A percentile compares a stretch with the other conserved stretches of the same genome.
Conservation (phyloP, 2,888 invertebrate genomes). For the Parelbella ahira region DNA sequence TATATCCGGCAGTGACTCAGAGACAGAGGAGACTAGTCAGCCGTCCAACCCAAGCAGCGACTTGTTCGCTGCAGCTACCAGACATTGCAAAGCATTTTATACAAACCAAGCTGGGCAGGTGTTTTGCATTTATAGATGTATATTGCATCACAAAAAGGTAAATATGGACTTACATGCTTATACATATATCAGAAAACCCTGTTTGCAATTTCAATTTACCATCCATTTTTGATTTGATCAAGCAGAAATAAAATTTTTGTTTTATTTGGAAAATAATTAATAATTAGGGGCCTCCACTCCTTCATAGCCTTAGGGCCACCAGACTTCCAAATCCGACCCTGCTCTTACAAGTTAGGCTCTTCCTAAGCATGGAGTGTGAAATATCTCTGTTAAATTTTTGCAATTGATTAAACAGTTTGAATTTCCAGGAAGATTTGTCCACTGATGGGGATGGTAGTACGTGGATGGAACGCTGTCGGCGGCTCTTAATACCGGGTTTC, state of each 20-base stretch:
- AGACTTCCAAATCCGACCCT: too few species aligned
- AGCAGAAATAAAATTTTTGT: background rate
- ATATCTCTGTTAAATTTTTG: too few species aligned
- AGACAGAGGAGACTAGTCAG: constrained; percentile 47
- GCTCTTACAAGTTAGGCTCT: too few species aligned
- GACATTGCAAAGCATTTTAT: constrained; percentile 88
- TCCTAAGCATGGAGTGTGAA: too few species aligned
- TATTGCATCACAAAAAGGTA: constrained; percentile 87
- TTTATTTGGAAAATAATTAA: too few species aligned
- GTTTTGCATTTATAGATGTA: constrained; percentile 86
- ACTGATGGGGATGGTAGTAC: constrained; percentile 65
- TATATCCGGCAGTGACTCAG: constrained; percentile 70
- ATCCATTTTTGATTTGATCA: background rate
- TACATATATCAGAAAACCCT: too few species aligned
- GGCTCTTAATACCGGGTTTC: constrained; percentile 59
- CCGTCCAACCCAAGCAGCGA: constrained; percentile 56
- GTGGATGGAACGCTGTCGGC: constrained; percentile 61
- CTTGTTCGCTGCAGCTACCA: constrained; percentile 72
- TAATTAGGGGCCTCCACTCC: too few species aligned
- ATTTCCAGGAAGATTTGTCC: constrained; percentile 76
- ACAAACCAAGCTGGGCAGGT: constrained; percentile 84
- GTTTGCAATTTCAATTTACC: too few species aligned
- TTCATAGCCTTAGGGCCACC: too few species aligned
- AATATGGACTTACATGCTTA: too few species aligned
- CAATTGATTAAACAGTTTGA: too few species aligned